Conservation (phyloP, 2,888 invertebrate species). For the Eupsilia transversa region DNA sequence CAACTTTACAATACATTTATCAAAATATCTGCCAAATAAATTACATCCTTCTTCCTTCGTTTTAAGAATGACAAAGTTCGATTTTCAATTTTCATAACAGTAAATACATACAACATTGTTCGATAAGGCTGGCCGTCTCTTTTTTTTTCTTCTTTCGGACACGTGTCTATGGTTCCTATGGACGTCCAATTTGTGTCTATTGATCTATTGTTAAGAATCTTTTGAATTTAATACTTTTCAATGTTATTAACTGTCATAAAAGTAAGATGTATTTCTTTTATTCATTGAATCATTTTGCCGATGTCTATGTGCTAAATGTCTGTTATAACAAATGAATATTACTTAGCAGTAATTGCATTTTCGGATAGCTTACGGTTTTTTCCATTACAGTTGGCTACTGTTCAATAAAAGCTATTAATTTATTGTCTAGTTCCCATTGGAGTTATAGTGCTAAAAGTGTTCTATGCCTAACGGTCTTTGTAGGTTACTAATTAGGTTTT, state of each 20-base stretch:
- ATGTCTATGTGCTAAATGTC: slow-evolving; percentile 47
- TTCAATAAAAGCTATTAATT: slow-evolving; percentile 1
- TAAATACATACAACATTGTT: slow-evolving; percentile 35
- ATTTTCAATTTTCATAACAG: slow-evolving; percentile 46
- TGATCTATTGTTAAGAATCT: slow-evolving; percentile 79
- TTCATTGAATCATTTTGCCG: slow-evolving; percentile 54
- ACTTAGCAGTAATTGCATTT: slow-evolving; percentile 47
- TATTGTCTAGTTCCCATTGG: neutral
- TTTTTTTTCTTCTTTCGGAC: slow-evolving; percentile 79
- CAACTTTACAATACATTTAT: slow-evolving; percentile 59
- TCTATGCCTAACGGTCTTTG: neutral
- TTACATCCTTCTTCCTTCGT: slow-evolving; percentile 68
- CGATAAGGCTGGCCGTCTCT: slow-evolving; percentile 70
- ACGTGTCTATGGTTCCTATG: slow-evolving; percentile 87
- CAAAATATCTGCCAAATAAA: slow-evolving; percentile 60
- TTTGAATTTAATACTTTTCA: slow-evolving; percentile 71
- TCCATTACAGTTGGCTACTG: slow-evolving; percentile 40
- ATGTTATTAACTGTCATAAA: slow-evolving; percentile 68
- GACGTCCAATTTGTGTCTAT: slow-evolving; percentile 86
- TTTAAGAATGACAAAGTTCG: slow-evolving; percentile 53
- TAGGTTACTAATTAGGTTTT: neutral
- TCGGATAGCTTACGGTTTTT: slow-evolving; percentile 25
- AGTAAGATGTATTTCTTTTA: slow-evolving; percentile 48
- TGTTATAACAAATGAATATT: slow-evolving; percentile 43
- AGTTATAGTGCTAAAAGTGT: neutral